Evolutionary conservation across 2,797 vertebrate species (phyloP), one percentile per base, ranked within the genome.

Genomic region (Neoniphon sammara): DNA sequence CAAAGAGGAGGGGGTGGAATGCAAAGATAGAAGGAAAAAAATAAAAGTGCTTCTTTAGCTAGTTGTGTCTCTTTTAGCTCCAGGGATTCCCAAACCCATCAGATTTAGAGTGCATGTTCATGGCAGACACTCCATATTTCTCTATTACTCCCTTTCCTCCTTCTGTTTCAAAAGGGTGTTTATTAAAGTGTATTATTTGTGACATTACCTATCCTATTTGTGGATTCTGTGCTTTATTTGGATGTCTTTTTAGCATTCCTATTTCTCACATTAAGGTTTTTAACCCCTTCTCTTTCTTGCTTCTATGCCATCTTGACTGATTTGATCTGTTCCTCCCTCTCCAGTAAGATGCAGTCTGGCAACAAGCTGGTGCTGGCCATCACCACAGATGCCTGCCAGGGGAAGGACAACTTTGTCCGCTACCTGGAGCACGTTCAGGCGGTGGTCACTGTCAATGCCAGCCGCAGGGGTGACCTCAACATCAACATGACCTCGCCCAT

Each of bases 401-500:
- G 97, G 59, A 97, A 97, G 81, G 97, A 98, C 76, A 98, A 98
- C 87, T 98, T 98, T 31, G 97, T 98, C 30, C 96, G 97, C 60
- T 99, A 99, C 90, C 95, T 99, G 2, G 98, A 99, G 83, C 98
- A 99, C 0, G 98, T 99, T 0, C 98, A 99, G 91, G 96, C 97
- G 0, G 98, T 99, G 49, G 92, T 99, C 85, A 99, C 98, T 0
- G 97, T 98, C 83, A 99, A 98, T 2, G 91, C 95, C 21, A 98
- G 94, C 2, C 95, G 98, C 58, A 94, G 98, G 0, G 98, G 98
- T 2, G 96, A 98, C 90, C 95, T 99, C 80, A 98, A 95, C 90
- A 93, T 99, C 93, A 99, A 99, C 93, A 97, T 99, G 97, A 99
- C 98, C 31, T 99, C 98, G 0, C 98, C 98, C 0, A 98, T 96